phyloP scores from a whole-genome alignment of 2,797 vertebrate species.

The Bryconaethiops microstoma region DNA sequence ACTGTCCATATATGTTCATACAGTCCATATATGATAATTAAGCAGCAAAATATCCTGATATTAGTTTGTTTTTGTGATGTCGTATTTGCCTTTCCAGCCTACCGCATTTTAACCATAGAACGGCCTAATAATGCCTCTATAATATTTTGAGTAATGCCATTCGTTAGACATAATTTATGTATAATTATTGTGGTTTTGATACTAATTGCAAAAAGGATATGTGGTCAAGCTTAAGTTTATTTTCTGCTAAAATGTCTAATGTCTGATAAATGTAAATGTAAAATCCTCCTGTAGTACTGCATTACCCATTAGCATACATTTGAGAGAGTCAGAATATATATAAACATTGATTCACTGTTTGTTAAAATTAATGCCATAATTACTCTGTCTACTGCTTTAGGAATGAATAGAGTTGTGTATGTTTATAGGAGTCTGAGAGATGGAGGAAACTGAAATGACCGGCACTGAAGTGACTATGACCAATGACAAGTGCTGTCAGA shows the following conservation, averaged over 20 bases:
- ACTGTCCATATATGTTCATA: too few species aligned
- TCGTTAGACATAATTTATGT: too few species aligned
- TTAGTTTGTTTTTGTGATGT: too few species aligned
- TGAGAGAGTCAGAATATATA: neutral
- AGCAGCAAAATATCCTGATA: too few species aligned
- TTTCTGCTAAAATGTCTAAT: neutral
- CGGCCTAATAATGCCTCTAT: too few species aligned
- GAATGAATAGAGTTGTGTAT: slow-evolving; percentile 17
- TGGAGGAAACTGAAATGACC: slow-evolving; percentile 31
- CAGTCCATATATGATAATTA: too few species aligned
- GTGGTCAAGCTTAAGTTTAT: neutral
- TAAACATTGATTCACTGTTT: neutral
- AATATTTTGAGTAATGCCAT: too few species aligned
- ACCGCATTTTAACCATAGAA: too few species aligned
- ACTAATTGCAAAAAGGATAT: neutral
- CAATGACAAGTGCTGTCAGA: slow-evolving; percentile 61
- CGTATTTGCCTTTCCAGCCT: too few species aligned
- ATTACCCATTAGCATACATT: neutral
- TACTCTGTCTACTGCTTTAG: neutral
- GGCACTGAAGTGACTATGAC: slow-evolving; percentile 41
- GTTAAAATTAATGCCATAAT: neutral
- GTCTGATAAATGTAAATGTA: too few species aligned
- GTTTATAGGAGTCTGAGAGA: slow-evolving; percentile 30
- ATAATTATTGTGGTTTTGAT: too few species aligned
- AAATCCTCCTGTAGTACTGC: neutral